Evolutionary conservation across 1,140 invertebrate genomes (phyloP), one percentile per base, ranked within the genome.

Genomic region (Stenopsyche tienmushanensis): DNA sequence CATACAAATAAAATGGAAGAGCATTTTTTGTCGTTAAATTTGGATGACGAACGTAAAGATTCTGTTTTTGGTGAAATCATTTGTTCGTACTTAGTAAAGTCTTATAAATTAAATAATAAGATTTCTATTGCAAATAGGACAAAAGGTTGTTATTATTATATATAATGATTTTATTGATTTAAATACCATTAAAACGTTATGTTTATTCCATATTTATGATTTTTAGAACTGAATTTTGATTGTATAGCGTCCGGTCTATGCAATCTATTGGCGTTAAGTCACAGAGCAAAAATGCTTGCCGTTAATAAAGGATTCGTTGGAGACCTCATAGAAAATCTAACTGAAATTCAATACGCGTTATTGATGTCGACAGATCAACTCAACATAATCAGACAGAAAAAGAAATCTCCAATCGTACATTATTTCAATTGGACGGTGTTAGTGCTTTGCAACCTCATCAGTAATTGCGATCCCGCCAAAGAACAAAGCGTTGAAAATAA

Each of bases 341-440:
- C 20, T 47, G 42, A 70, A 10, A 54, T 70, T n/a, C 64, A 70
- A 10, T 64, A 70, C n/a, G 21, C 23, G 2, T 24, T 70, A n/a
- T 39, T 62, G 1, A 59, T 34, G 7, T 34, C 41, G 20, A 23
- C 44, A 2, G 62, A 70, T 42, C 52, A 58, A 0, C 23, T 62
- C n/a, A 58, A 59, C 24, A 47, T 66, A 24, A 20, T 66, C 1
- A 55, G 47, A 42, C 58, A 25, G 20, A 60, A 42, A 55, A 64
- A 55, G 13, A 62, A 60, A 39, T 54, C 62, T 20, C 65, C 60
- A 0, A 39, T 62, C 9, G 18, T 70, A n/a, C 24, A 62, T 44
- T 55, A 59, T 52, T 55, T 70, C 21, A 47, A 66, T 41, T 70
- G 64, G 64, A 66, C 62, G 5, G 21, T 70, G 25, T 29, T 64